Base-by-base conservation (phyloP, 2,888 invertebrate genomes). In the Agrochola macilenta region DNA sequence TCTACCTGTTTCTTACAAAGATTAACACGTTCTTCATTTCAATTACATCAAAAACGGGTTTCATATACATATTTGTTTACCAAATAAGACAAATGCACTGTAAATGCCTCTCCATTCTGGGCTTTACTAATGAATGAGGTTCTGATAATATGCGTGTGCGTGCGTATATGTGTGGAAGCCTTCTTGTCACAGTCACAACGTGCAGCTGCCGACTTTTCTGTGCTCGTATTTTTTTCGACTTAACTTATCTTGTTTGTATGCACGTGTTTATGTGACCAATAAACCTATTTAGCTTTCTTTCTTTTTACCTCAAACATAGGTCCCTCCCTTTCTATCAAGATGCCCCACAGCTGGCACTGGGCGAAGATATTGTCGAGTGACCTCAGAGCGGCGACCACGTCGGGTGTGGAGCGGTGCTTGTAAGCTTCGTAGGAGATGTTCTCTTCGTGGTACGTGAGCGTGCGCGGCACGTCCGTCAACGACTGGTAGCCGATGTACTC, bases 401-500 rank as follows among this genome's bases (percentile, higher is more conserved):
- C 99, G 78, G 97, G 97, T 0, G 98, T 98, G 0, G 98, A 97
- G 90, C 98, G 97, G 71, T 97, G 93, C 85, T 97, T 95, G 91
- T 97, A 98, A 84, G 97, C 91, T 95, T 98, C 92, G 80, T 95
- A 96, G 60, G 95, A 96, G 43, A 97, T 81, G 66, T 97, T 93
- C 77, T 97, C 97, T 92, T 99, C 99, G 64, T 97, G 95, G 93
- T 98, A 98, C 5, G 98, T 97, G 65, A 98, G 96, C 3, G 98
- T 98, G 89, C 98, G 98, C 0, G 99, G 99, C 20, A 99, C 99
- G 96, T 99, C 99, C 0, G 99, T 99, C 74, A 99, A 97, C 93
- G 99, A 99, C 96, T 99, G 99, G 96, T 99, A 99, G 66, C 99
- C 99, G 92, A 99, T 98, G 92, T 99, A 99, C 92, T 99, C 98